Percentiles rank a stretch among this genome's conserved stretches.
Evolutionary conservation across 2,888 invertebrate genomes (phyloP).

Genomic region (Bursaphelenchus okinawaensis): DNA sequence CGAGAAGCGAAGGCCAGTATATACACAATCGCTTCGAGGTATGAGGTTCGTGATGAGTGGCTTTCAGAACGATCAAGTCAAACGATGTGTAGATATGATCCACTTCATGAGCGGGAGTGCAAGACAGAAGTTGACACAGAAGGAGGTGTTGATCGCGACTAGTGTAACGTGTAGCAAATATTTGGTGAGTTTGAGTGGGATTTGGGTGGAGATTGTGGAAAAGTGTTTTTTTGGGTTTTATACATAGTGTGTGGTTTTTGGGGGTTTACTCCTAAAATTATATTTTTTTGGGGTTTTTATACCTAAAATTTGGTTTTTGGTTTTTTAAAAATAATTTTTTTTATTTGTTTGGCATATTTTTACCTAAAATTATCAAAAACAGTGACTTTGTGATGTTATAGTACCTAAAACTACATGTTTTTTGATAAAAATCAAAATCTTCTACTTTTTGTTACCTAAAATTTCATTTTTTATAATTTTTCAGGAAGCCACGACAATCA

Average conservation of each 20-base stretch:
- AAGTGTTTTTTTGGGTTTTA: not conserved
- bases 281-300: too few relatives aligned
- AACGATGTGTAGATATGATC: constrained; percentile 70
- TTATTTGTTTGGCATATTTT: too few relatives aligned
- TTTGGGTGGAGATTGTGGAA: not conserved
- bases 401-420: too few relatives aligned
- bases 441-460: not conserved
- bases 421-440: too few relatives aligned
- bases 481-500: constrained; percentile 72
- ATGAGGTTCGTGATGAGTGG: constrained; percentile 4
- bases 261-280: constrained; percentile 12
- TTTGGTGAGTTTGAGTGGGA: not conserved
- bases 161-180: constrained; percentile 67
- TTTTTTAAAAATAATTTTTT: too few relatives aligned
- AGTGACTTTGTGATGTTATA: too few relatives aligned
- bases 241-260: constrained; percentile 63
- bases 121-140: constrained; percentile 78
- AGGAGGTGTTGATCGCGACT: constrained; percentile 87
- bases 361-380: too few relatives aligned
- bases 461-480: not conserved
- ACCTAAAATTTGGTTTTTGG: too few relatives aligned
- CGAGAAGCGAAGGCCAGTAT: not conserved
- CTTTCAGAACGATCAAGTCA: constrained; percentile 1
- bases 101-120: constrained; percentile 95
- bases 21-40: not conserved